Conservation (phyloP, 2,113 vertebrate genomes). For the Odobenus rosmarus region DNA sequence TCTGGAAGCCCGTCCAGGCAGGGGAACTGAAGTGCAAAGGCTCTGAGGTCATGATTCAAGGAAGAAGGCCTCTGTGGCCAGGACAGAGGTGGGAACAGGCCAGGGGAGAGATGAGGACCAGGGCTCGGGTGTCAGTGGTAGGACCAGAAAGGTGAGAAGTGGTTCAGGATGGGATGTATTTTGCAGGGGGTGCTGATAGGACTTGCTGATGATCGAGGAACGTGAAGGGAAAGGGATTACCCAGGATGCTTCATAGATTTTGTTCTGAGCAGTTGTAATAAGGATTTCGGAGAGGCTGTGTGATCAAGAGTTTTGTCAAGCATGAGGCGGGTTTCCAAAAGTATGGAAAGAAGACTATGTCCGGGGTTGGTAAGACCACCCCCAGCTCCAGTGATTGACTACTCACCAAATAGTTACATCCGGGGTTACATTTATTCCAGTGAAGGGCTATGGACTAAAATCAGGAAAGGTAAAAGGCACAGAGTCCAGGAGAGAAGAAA, state of each 20-base stretch:
- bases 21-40: neutral
- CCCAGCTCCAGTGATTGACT: neutral
- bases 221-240: neutral
- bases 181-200: neutral
- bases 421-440: accelerated
- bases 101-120: neutral
- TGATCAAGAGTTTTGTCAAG: neutral
- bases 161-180: neutral
- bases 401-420: neutral
- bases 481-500: neutral
- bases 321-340: neutral
- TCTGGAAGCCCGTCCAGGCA: neutral
- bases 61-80: neutral
- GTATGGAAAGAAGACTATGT: neutral
- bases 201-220: neutral
- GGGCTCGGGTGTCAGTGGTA: neutral
- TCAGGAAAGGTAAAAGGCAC: neutral
- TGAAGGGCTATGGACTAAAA: no score
- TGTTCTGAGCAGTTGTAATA: neutral
- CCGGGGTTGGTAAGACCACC: neutral
- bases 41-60: neutral
- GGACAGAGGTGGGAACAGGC: neutral
- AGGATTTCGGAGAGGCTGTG: neutral
- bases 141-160: neutral
- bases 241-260: neutral